These are phyloP conservation scores for Pomacea maculata DNA, from an alignment of 1,140 invertebrate genomes.

Conservation along the genomic window DNA sequence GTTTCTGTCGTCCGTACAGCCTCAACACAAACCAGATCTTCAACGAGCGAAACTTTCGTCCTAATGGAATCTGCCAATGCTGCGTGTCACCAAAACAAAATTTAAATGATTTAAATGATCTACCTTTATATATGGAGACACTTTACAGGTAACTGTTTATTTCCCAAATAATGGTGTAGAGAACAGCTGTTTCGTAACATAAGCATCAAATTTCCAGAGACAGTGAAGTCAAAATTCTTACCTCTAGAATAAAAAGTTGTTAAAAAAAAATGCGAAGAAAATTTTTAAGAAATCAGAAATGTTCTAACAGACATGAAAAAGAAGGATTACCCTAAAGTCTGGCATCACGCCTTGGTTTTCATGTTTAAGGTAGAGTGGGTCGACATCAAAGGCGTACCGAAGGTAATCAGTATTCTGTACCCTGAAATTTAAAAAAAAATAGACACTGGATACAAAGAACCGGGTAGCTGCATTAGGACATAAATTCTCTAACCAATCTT, in stretches of 20 bases:
- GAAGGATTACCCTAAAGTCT: constrained; percentile 68
- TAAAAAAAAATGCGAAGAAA: too few species aligned
- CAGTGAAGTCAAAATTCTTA: not conserved
- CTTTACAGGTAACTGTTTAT: not conserved
- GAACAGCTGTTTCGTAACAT: not conserved
- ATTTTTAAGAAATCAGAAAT: not conserved
- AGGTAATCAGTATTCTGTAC: constrained; percentile 70
- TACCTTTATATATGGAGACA: too few species aligned
- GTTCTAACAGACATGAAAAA: not conserved
- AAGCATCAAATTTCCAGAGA: not conserved
- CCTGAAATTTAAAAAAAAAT: constrained; percentile 47
- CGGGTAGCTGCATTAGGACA: too few species aligned
- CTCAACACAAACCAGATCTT: constrained; percentile 96
- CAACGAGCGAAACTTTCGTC: constrained; percentile 87
- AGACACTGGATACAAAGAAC: too few species aligned
- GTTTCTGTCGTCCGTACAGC: constrained; percentile 81
- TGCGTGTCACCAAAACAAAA: constrained; percentile 63
- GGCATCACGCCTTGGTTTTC: constrained; percentile 66
- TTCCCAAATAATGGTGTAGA: not conserved
- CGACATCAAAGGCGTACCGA: constrained; percentile 89
- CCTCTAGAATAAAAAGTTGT: not conserved
- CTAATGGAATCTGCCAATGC: constrained; percentile 95
- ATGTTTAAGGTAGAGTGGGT: constrained; percentile 82
- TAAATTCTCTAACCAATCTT: too few species aligned
- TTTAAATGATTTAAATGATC: not conserved